Percentiles rank a stretch among this genome's conserved stretches.
phyloP scores from a whole-genome alignment of 2,797 vertebrate genomes.

The Echiichthys vipera region DNA sequence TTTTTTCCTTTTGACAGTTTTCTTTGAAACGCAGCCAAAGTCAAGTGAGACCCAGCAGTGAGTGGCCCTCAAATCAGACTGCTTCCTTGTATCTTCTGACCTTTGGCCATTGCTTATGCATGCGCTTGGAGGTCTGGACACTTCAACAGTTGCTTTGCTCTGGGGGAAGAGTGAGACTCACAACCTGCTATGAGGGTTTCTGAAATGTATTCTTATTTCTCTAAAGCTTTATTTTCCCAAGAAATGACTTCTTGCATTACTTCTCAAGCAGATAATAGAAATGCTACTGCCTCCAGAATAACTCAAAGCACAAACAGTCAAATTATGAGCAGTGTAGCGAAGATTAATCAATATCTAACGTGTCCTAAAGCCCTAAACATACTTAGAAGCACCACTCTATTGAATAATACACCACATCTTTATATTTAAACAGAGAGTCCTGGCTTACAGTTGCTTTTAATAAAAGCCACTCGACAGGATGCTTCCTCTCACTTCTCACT shows the following conservation, averaged over 20 bases:
- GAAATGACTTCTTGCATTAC: slow-evolving; percentile 4
- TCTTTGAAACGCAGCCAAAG: slow-evolving; percentile 41
- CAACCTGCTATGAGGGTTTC: too few species aligned
- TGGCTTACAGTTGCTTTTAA: slow-evolving; percentile 35
- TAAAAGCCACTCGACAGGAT: slow-evolving; percentile 36
- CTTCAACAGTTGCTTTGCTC: slow-evolving; percentile 10
- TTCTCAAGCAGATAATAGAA: background rate
- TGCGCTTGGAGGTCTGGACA: slow-evolving; percentile 16
- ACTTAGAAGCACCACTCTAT: background rate
- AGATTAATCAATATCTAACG: slow-evolving; percentile 2
- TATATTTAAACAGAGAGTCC: slow-evolving; percentile 27
- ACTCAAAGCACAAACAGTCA: background rate
- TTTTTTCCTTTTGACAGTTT: slow-evolving; percentile 37
- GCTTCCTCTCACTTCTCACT: slow-evolving; percentile 49
- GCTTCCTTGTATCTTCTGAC: slow-evolving; percentile 48
- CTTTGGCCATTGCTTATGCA: slow-evolving; percentile 45
- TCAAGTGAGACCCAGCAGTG: slow-evolving; percentile 15
- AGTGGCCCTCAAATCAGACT: slow-evolving; percentile 43
- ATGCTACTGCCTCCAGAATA: background rate
- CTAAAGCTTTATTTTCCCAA: background rate
- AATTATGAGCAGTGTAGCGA: background rate
- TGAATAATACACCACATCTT: slow-evolving; percentile 25
- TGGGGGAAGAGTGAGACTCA: slow-evolving; percentile 20
- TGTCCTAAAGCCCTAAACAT: slow-evolving; percentile 19
- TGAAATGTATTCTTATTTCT: slow-evolving; percentile 29